phyloP scores from a whole-genome alignment of 2,113 vertebrate species.

The Cavia aperea region DNA sequence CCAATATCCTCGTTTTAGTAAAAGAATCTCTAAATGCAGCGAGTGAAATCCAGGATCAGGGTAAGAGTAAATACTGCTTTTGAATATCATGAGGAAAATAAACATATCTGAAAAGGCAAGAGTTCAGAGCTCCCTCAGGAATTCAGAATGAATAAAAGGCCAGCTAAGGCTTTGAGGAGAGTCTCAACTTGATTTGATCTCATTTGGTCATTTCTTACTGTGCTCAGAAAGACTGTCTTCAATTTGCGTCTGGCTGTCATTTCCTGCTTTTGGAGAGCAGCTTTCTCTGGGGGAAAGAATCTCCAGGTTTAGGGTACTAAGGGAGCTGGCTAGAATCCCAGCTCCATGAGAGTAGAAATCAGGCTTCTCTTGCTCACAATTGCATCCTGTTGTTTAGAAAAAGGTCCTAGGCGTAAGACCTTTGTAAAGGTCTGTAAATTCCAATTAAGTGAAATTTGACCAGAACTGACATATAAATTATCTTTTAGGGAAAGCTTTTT shows the following conservation, averaged over 20 bases:
- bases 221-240: conserved; percentile 18
- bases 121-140: neutral
- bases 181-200: neutral
- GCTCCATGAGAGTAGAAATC: neutral
- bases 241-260: neutral
- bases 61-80: conserved; percentile 48
- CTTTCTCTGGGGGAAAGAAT: neutral
- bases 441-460: neutral
- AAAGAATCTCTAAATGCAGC: conserved; percentile 51
- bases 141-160: conserved; percentile 20
- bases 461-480: neutral
- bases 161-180: neutral
- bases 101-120: conserved; percentile 49
- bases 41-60: conserved; percentile 55
- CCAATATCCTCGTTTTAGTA: conserved; percentile 46
- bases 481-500: neutral
- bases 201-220: conserved; percentile 22
- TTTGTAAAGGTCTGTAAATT: neutral
- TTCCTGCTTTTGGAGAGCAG: neutral
- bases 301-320: neutral
- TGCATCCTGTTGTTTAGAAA: neutral
- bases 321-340: neutral
- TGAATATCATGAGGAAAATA: conserved; percentile 56
- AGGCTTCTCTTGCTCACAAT: neutral
- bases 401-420: neutral